These are phyloP conservation scores for Exocentrus adspersus DNA, from an alignment of 2,888 invertebrate species.

Conservation along the genomic window DNA sequence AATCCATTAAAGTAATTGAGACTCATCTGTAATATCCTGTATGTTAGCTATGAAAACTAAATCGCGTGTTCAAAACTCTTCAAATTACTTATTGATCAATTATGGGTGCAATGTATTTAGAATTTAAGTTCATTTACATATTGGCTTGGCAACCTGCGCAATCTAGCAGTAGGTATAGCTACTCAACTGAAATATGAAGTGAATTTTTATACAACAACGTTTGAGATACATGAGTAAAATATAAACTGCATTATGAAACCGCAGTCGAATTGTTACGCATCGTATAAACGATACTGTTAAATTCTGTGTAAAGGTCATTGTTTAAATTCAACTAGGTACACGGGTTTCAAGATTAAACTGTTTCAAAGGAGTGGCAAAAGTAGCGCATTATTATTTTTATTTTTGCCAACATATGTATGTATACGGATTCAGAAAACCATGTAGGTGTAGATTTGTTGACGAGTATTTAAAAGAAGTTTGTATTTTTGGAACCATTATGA, in stretches of 20 bases:
- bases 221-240: conserved; percentile 28
- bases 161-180: conserved; percentile 7
- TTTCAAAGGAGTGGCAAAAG: no score
- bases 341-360: no score
- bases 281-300: not conserved
- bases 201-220: conserved; percentile 32
- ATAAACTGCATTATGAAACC: conserved; percentile 24
- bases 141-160: conserved; percentile 21
- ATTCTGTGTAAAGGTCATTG: conserved; percentile 3
- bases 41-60: no score
- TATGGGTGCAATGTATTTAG: conserved; percentile 4
- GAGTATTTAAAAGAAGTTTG: no score
- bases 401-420: no score
- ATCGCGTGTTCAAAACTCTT: not conserved
- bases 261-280: not conserved
- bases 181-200: conserved; percentile 25
- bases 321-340: not conserved
- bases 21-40: no score
- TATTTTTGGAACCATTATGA: no score
- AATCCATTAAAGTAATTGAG: no score
- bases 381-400: no score
- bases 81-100: conserved; percentile 1
- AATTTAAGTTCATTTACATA: conserved; percentile 18
- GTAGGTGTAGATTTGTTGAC: no score
- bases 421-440: no score